A percentile compares a stretch with the other conserved stretches of the same genome.
Evolutionary conservation across 2,888 invertebrate genomes (phyloP).

Genomic region (Poecilus cupreus): DNA sequence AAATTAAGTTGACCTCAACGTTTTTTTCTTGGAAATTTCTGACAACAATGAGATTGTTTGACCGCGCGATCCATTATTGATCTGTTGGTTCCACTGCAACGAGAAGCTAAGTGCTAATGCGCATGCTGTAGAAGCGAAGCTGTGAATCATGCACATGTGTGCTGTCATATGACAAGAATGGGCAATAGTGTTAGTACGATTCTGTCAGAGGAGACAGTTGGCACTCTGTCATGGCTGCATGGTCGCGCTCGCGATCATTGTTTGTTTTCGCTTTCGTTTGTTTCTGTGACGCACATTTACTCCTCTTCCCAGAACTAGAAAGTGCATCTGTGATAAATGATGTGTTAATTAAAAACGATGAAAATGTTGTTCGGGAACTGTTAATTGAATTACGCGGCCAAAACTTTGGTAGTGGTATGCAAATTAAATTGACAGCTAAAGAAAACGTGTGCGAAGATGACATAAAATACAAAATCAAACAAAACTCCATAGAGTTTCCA

Average conservation of each 20-base stretch:
- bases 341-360: not conserved
- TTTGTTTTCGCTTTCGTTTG: conserved; percentile 54
- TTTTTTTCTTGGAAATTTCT: not conserved
- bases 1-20: not conserved
- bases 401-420: conserved; percentile 46
- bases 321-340: conserved; percentile 24
- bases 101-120: conserved; percentile 23
- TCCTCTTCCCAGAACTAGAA: conserved; percentile 14
- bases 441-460: conserved; percentile 46
- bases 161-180: conserved; percentile 43
- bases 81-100: conserved; percentile 51
- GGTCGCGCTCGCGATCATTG: conserved; percentile 50
- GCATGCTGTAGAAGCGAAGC: not conserved
- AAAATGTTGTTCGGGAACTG: conserved; percentile 7
- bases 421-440: conserved; percentile 47
- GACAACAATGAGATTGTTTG: not conserved
- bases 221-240: conserved; percentile 58
- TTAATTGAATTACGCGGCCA: conserved; percentile 49
- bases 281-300: conserved; percentile 36
- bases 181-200: conserved; percentile 33
- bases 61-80: conserved; percentile 37
- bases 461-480: conserved; percentile 13
- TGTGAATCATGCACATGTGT: conserved; percentile 36
- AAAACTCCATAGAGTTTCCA: conserved; percentile 13
- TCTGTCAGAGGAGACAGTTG: conserved; percentile 52